Percentiles rank a stretch among this genome's conserved stretches.
These are phyloP conservation scores for Drosophila multiciliata DNA, from an alignment of 2,888 invertebrate genomes.

Conservation along the genomic window DNA sequence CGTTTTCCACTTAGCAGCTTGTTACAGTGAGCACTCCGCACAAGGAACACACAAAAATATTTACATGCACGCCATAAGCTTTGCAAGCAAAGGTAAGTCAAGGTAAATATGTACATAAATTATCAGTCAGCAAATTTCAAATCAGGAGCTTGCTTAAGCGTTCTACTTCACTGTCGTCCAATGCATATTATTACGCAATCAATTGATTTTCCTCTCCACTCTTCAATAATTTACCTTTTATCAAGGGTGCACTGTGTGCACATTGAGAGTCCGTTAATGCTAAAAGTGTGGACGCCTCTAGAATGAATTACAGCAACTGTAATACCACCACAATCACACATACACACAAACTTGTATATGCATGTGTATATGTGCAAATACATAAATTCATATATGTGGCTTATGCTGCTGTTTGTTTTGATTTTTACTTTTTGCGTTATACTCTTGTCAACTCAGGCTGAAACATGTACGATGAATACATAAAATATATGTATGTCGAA, in stretches of 20 bases:
- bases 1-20: constrained; percentile 42
- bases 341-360: background rate
- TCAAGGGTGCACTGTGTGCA: constrained; percentile 17
- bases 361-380: background rate
- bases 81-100: background rate
- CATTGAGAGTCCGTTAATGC: constrained; percentile 23
- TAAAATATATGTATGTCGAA: background rate
- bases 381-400: background rate
- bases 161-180: background rate
- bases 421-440: constrained; percentile 19
- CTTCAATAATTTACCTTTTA: background rate
- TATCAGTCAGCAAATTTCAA: background rate
- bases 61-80: background rate
- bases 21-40: constrained; percentile 23
- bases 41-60: constrained; percentile 1
- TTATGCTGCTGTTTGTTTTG: constrained; percentile 38
- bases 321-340: constrained; percentile 5
- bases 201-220: background rate
- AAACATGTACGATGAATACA: background rate
- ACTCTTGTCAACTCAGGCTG: background rate
- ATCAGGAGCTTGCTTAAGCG: background rate
- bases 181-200: background rate
- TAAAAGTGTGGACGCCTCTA: constrained; percentile 13
- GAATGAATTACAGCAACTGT: constrained; percentile 37
- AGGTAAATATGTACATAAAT: background rate